These are phyloP conservation scores for Nomada hirtipes DNA, from an alignment of 2,888 invertebrate species.

Conservation along the genomic window DNA sequence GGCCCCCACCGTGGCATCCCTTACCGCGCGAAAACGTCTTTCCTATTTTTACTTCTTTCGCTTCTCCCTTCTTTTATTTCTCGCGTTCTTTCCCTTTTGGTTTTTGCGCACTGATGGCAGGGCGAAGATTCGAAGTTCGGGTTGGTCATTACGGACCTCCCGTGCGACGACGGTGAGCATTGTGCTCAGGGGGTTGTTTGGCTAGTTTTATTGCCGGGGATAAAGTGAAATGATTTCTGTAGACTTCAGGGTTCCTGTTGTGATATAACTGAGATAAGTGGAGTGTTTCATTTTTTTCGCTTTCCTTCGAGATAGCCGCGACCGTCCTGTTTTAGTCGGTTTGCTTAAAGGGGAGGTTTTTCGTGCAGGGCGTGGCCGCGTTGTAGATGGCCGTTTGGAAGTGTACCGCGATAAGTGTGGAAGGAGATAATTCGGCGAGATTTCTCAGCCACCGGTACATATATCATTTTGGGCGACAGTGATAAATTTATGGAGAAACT, in stretches of 20 bases:
- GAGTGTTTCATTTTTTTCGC: too few relatives aligned
- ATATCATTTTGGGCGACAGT: conserved; percentile 26
- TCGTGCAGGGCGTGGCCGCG: conserved; percentile 5
- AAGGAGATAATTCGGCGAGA: conserved; percentile 29
- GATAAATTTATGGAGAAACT: conserved; percentile 26
- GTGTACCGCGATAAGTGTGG: conserved; percentile 25
- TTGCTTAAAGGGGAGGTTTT: conserved; percentile 11
- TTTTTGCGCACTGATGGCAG: background rate
- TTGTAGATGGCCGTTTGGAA: background rate
- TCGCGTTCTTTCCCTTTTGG: background rate
- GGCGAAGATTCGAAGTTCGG: background rate
- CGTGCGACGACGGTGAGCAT: background rate
- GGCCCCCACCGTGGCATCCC: background rate
- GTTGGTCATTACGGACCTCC: conserved; percentile 17
- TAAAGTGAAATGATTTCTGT: background rate
- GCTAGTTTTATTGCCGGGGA: background rate
- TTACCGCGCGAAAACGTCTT: conserved; percentile 2
- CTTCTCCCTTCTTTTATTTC: background rate
- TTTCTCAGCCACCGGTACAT: background rate
- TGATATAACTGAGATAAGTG: conserved; percentile 4
- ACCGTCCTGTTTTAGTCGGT: background rate
- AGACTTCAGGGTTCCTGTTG: background rate
- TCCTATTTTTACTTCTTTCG: background rate
- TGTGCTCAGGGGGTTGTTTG: background rate
- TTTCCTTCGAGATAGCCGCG: background rate